Evolutionary conservation across 2,888 invertebrate species (phyloP), one percentile per base, ranked within the genome.

Genomic region (Pseudococcus viburni): DNA sequence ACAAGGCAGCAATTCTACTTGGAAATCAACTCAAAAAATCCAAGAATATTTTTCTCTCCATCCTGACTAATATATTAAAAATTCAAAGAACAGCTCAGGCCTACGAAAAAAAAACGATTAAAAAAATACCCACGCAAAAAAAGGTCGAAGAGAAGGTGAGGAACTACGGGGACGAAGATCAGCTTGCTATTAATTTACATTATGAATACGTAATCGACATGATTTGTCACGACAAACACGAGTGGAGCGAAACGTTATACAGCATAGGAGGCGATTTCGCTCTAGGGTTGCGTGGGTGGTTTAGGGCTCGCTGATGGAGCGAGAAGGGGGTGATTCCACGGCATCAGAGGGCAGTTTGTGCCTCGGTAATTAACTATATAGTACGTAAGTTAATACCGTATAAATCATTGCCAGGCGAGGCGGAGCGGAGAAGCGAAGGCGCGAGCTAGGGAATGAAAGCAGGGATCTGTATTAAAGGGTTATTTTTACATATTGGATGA

Each of bases 121-220:
- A 26, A 68, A 64, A 68, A 68, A 68, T 22, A 22, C 7, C 22
- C 26, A 12, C 26, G 15, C 68, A 68, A 22, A 4, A n/a, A 19
- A 42, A 12, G 51, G 15, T 12, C 11, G 11, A 12, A 51, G 55
- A 55, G n/a, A 0, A n/a, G 55, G 4, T 3, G n/a, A 55, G 55
- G n/a, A n/a, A n/a, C 6, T 1, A 68, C 17, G 33, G 33, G 33
- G 12, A 33, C 73, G 33, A 33, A 73, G 73, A 73, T 73, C 73
- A 33, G 33, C 73, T 64, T 64, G 73, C 73, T 73, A 73, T 73
- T 73, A 73, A 73, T 73, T 73, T 73, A 73, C 73, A 73, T 73
- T 73, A 73, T 73, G 73, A 73, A 73, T 73, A 73, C 73, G 73
- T 73, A 73, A 73, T 73, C 73, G 73, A 73, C 73, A 73, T 73